Base-by-base conservation (phyloP, 2,888 invertebrate species). In the Trachelus iudaicus region DNA sequence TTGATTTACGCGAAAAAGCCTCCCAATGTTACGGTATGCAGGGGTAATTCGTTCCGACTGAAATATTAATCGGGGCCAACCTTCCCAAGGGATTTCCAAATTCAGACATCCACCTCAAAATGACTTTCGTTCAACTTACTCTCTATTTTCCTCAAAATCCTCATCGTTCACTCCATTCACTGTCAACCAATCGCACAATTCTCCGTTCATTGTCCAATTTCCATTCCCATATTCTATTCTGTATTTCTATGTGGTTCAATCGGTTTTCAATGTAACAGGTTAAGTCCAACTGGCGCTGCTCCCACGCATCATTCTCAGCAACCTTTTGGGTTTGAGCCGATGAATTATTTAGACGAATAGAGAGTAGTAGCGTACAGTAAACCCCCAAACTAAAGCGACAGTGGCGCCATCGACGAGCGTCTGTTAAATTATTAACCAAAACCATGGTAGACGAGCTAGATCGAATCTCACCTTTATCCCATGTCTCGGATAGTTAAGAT, bases 321-420 rank as follows among this genome's bases (percentile, higher is more conserved):
- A 75, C 71, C 77, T 79, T 69, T 68, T 73, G 82, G 83, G 82
- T 56, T 82, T 82, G 82, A 77, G 81, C 81, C 77, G 77, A 83
- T 87, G 83, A 87, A 87, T 87, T 86, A 87, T 87, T 87, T 85
- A 87, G 80, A 81, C 81, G 87, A 85, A 85, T 85, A 85, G 56
- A 56, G 23, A 56, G 23, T 1, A 56, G 56, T 23, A 56, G 9
- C 56, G 23, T 6, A 56, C 56, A 0, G 56, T 56, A 56, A 56
- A 56, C 56, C 23, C 23, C 56, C 56, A 56, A 56, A 56, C 56
- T 56, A 56, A 56, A 23, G 56, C 23, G 56, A 56, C 56, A 56
- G 56, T 56, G 23, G 56, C 56, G 40, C 40, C 40, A 40, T 15
- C 40, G 40, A 15, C 40, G 40, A 15, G 40, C 40, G 15, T 15